phyloP scores from a whole-genome alignment of 2,797 vertebrate genomes.

The Phylloscopus collybita region DNA sequence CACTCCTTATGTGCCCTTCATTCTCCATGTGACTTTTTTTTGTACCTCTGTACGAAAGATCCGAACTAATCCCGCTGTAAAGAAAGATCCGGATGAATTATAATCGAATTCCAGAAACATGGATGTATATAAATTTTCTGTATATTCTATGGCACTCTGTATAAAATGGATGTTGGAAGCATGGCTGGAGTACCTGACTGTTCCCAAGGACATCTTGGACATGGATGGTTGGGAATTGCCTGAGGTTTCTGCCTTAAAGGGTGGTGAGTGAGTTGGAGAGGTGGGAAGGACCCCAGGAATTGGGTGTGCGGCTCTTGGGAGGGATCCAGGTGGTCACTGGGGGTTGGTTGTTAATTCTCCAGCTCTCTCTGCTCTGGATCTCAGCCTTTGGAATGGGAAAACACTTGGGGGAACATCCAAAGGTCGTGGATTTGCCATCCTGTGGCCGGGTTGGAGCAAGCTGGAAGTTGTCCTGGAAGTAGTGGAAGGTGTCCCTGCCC shows the following conservation, averaged over 20 bases:
- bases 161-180: conserved; percentile 77
- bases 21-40: conserved; percentile 63
- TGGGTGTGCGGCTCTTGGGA: fast-evolving
- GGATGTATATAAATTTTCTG: conserved; percentile 81
- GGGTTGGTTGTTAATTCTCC: neutral
- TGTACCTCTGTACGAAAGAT: conserved; percentile 81
- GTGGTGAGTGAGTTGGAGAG: neutral
- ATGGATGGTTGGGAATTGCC: neutral
- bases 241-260: neutral
- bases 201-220: neutral
- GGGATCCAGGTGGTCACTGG: neutral
- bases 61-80: conserved; percentile 78
- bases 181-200: conserved; percentile 32
- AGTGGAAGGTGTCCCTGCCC: neutral
- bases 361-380: neutral
- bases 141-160: conserved; percentile 77
- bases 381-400: neutral
- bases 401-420: neutral
- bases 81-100: conserved; percentile 78
- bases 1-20: conserved; percentile 62
- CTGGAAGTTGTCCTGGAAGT: neutral
- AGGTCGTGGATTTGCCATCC: neutral
- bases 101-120: conserved; percentile 80
- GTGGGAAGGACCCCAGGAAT: neutral
- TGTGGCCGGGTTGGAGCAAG: neutral